These are phyloP conservation scores for Acheta domesticus DNA, from an alignment of 2,888 invertebrate genomes.

Conservation along the genomic window DNA sequence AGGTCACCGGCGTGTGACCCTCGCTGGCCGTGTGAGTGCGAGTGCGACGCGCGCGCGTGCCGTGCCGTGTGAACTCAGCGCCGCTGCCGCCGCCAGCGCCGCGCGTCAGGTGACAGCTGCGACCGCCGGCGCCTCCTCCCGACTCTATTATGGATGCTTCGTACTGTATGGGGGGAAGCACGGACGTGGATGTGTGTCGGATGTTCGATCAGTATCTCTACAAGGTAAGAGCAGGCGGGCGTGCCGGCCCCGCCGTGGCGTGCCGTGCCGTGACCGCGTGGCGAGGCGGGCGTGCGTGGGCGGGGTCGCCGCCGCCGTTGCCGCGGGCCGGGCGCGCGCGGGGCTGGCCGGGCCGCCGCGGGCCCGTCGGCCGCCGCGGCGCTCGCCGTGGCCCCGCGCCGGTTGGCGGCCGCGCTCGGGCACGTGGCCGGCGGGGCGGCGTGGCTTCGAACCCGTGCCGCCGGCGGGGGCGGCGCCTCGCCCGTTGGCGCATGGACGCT, in stretches of 20 bases:
- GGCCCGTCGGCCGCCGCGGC: neutral
- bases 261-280: neutral
- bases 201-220: constrained; percentile 65
- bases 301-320: neutral
- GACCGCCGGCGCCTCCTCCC: constrained; percentile 23
- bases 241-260: neutral
- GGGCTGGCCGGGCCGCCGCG: no score
- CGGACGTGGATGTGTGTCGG: constrained; percentile 57
- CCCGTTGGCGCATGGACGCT: no score
- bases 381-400: no score
- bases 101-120: neutral
- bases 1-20: neutral
- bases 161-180: constrained; percentile 55
- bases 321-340: no score
- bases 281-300: neutral
- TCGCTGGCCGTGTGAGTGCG: neutral
- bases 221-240: constrained; percentile 53
- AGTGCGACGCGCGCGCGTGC: neutral
- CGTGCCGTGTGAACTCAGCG: neutral
- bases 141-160: constrained; percentile 56
- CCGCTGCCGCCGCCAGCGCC: neutral
- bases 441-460: neutral
- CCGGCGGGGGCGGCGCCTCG: no score
- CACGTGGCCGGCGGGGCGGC: neutral
- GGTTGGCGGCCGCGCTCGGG: no score